A percentile compares a stretch with the other conserved stretches of the same genome.
Evolutionary conservation across 2,888 invertebrate genomes (phyloP).

Genomic region (Agapetus fuscipes): DNA sequence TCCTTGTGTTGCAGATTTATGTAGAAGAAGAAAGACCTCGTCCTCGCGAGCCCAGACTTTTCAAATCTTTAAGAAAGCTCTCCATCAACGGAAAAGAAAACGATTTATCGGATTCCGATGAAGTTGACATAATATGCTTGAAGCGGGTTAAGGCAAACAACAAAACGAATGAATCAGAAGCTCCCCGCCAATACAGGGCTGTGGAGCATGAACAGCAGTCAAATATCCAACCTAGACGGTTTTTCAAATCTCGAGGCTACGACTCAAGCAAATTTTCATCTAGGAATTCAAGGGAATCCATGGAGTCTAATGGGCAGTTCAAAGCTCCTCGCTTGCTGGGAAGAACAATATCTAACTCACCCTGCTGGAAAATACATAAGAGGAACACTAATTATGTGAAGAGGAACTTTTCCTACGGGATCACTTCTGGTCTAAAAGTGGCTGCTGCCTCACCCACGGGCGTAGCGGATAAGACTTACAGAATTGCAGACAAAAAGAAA

Average conservation of each 20-base stretch:
- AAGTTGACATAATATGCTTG: neutral
- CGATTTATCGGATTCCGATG: neutral
- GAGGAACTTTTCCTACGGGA: neutral
- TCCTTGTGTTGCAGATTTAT: too few species aligned
- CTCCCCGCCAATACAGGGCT: too few species aligned
- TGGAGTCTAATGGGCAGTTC: constrained; percentile 2
- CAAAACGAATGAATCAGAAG: too few species aligned
- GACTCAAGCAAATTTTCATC: constrained; percentile 4
- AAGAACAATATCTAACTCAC: constrained; percentile 9
- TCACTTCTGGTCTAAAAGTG: constrained; percentile 1
- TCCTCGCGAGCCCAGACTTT: too few species aligned
- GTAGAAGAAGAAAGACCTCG: too few species aligned
- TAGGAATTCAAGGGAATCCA: constrained; percentile 1
- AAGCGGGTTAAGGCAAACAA: neutral
- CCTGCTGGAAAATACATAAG: constrained; percentile 13
- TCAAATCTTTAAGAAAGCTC: too few species aligned
- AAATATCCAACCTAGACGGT: constrained; percentile 1
- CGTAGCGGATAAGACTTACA: constrained; percentile 41
- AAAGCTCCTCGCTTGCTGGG: constrained; percentile 8
- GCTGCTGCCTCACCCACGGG: constrained; percentile 8
- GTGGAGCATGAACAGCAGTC: too few species aligned
- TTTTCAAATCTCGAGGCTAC: constrained; percentile 7
- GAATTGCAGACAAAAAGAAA: constrained; percentile 47
- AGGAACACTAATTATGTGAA: neutral
- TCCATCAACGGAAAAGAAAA: too few species aligned